phyloP scores from a whole-genome alignment of 2,113 vertebrate genomes.

The Psilopsiagon aurifrons region DNA sequence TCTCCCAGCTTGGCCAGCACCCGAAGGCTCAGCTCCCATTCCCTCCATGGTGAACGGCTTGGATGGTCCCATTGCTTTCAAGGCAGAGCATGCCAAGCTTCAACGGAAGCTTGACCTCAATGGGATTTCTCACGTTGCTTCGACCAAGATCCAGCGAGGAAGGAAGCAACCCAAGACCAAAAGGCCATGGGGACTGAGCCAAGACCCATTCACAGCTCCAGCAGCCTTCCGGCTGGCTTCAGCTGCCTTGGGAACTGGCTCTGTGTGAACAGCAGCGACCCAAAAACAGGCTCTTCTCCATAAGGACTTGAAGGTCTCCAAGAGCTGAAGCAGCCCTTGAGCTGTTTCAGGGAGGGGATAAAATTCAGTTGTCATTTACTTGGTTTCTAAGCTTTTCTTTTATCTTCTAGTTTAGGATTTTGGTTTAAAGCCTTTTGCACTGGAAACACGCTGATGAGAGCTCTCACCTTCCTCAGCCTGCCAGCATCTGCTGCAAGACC shows the following conservation, averaged over 20 bases:
- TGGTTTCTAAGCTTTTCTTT: neutral
- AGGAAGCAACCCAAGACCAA: neutral
- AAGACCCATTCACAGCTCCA: neutral
- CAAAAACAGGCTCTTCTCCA: neutral
- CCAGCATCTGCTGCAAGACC: neutral
- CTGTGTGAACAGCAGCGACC: neutral
- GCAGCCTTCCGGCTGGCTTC: neutral
- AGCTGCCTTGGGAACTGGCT: neutral
- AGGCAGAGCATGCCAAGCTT: neutral
- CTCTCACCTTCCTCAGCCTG: neutral
- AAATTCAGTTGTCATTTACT: neutral
- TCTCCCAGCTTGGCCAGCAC: neutral
- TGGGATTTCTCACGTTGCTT: neutral
- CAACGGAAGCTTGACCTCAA: neutral
- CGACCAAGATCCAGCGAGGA: neutral
- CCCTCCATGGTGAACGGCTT: neutral
- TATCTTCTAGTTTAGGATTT: neutral
- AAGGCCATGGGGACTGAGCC: neutral
- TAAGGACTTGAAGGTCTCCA: neutral
- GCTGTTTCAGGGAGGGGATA: neutral
- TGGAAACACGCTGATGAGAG: neutral
- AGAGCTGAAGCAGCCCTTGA: neutral
- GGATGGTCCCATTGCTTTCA: neutral
- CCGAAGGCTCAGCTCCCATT: neutral
- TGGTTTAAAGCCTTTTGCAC: conserved; percentile 42